Evolutionary conservation across 2,797 vertebrate genomes (phyloP), one percentile per base, ranked within the genome.

Genomic region (Onychomys leucogaster): DNA sequence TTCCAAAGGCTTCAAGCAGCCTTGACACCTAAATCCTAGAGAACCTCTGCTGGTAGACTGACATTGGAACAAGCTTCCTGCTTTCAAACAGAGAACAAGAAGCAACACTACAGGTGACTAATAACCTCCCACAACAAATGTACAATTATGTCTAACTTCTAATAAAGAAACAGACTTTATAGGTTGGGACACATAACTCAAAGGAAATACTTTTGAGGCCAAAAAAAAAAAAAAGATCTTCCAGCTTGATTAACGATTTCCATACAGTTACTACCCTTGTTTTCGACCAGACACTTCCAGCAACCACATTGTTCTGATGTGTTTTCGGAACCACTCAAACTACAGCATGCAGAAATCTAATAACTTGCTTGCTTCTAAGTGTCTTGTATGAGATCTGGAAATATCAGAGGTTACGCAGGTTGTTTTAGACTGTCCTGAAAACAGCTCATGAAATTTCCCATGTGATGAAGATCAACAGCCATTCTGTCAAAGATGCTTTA

Each of bases 91-190:
- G 52, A 90, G 52, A 92, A 32, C 25, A 52, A 71, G 13, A 59
- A 90, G 80, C 25, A 86, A 73, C 25, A 69, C 16, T 52, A 69
- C 55, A 76, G 13, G 7, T 41, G n/a, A 75, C 57, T 59, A 49
- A 65, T 65, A 94, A 86, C 32, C 19, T 11, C 8, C 4, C 27
- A 67, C 27, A 89, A 69, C 37, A 92, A 34, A 21, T 80, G 1
- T 55, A 75, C 13, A 76, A 37, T 88, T 83, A 77, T 91, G 76
- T 92, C 85, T 94, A 52, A 27, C 2, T 90, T 95, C 82, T 85
- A 21, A 85, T 49, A n/a, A 95, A 75, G 14, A 93, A 89, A 82
- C 6, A 73, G 21, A 57, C 63, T 89, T 89, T 34, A 67, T 73
- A 84, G 6, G 7, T 82, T 81, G 55, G 17, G 12, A 92, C 59